phyloP scores from a whole-genome alignment of 2,888 invertebrate species.

The Trachelus troglodyta region DNA sequence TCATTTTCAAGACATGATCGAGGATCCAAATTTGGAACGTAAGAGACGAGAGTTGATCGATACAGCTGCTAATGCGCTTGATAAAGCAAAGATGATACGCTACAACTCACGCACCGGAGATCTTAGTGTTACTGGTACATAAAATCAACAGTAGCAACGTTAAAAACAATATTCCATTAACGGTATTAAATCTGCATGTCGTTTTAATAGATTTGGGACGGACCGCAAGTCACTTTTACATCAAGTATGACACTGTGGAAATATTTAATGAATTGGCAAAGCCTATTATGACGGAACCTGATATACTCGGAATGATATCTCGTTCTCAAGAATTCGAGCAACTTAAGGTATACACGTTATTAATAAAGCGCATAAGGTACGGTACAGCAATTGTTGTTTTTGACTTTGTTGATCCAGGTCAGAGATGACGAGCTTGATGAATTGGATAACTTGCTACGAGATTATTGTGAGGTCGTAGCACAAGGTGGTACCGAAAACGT shows the following conservation, averaged over 20 bases:
- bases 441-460: slow-evolving; percentile 79
- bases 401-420: slow-evolving; percentile 69
- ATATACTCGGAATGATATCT: slow-evolving; percentile 91
- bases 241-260: slow-evolving; percentile 95
- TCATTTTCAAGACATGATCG: slow-evolving; percentile 73
- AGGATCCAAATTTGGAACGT: slow-evolving; percentile 83
- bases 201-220: slow-evolving; percentile 82
- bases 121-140: slow-evolving; percentile 75
- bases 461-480: slow-evolving; percentile 82
- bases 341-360: slow-evolving; percentile 75
- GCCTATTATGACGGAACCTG: slow-evolving; percentile 85
- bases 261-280: slow-evolving; percentile 87
- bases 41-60: slow-evolving; percentile 84
- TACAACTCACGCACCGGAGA: slow-evolving; percentile 88
- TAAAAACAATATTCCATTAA: not conserved
- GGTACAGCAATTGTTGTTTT: slow-evolving; percentile 17
- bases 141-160: not conserved
- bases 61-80: slow-evolving; percentile 84
- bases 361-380: not conserved
- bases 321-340: slow-evolving; percentile 95
- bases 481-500: slow-evolving; percentile 89
- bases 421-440: slow-evolving; percentile 96
- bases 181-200: not conserved
- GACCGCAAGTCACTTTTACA: slow-evolving; percentile 97
- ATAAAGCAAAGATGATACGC: slow-evolving; percentile 94